Evolutionary conservation across 2,888 invertebrate species (phyloP).

Genomic region (Geotrupes spiniger): DNA sequence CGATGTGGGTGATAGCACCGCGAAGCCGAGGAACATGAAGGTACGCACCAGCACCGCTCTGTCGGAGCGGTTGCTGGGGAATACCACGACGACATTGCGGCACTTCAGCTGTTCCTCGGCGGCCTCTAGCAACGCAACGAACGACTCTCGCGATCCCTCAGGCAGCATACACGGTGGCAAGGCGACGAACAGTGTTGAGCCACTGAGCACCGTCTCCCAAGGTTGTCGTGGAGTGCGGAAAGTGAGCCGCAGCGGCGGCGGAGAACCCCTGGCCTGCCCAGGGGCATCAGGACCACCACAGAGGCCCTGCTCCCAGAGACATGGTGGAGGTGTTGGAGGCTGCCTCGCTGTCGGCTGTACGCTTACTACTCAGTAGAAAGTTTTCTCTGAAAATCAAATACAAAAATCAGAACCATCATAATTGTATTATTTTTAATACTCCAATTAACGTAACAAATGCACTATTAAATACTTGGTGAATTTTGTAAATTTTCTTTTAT

Average conservation of each 20-base stretch:
- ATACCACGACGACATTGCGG: conserved; percentile 68
- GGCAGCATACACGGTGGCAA: conserved; percentile 82
- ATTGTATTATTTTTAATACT: no score
- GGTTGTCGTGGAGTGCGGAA: conserved; percentile 51
- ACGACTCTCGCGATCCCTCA: conserved; percentile 92
- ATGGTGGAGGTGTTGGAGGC: conserved; percentile 74
- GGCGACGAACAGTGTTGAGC: conserved; percentile 81
- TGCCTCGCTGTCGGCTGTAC: conserved; percentile 66
- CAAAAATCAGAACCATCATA: no score
- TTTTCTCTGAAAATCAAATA: conserved; percentile 34
- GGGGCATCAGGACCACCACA: conserved; percentile 99
- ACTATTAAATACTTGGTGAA: no score
- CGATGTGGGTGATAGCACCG: conserved; percentile 79
- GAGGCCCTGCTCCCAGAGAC: conserved; percentile 99
- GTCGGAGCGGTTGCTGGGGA: conserved; percentile 66
- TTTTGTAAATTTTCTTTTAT: no score
- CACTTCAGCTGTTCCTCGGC: conserved; percentile 91
- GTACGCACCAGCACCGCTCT: conserved; percentile 86
- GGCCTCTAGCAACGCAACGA: conserved; percentile 90
- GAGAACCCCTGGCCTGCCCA: conserved; percentile 66
- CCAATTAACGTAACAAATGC: no score
- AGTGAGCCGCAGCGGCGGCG: conserved; percentile 46
- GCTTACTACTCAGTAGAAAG: conserved; percentile 55
- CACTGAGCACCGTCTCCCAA: conserved; percentile 55
- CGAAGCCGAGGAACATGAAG: conserved; percentile 96